Evolutionary conservation across 2,797 vertebrate genomes (phyloP).

Genomic region (Acanthopagrus latus): DNA sequence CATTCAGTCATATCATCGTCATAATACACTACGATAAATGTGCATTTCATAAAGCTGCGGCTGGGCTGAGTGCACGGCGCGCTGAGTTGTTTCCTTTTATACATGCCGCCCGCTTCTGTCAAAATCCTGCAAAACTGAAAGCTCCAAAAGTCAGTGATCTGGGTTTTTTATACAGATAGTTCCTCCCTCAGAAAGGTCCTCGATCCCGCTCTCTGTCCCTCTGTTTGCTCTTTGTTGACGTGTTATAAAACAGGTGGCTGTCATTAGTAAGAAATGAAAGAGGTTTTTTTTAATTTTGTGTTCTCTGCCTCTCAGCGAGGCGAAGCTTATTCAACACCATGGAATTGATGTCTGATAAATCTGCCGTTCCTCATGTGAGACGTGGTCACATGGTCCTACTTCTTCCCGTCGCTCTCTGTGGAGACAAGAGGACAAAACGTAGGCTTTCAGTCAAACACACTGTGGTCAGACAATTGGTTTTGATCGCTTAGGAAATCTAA

Average conservation of each 20-base stretch:
- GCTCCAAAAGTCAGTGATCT: constrained; percentile 35
- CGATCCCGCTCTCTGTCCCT: constrained; percentile 60
- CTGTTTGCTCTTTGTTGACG: constrained; percentile 67
- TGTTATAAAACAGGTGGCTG: constrained; percentile 93
- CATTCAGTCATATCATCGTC: constrained; percentile 94
- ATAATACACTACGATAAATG: constrained; percentile 90
- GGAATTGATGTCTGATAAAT: constrained; percentile 97
- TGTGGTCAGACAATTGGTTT: background rate
- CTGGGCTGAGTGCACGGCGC: constrained; percentile 31
- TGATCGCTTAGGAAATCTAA: background rate
- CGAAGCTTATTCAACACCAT: constrained; percentile 94
- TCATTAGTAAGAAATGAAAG: constrained; percentile 92
- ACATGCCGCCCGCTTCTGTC: constrained; percentile 13
- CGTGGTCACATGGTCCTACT: constrained; percentile 91
- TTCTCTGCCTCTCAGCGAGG: constrained; percentile 95
- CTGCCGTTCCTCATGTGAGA: constrained; percentile 93
- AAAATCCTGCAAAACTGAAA: constrained; percentile 50
- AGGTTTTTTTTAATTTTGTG: constrained; percentile 60
- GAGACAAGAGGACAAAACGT: constrained; percentile 71
- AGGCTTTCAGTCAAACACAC: background rate
- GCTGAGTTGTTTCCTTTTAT: constrained; percentile 26
- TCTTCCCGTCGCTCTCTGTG: constrained; percentile 93
- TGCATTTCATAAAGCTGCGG: constrained; percentile 87
- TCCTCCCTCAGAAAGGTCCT: constrained; percentile 42
- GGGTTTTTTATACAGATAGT: constrained; percentile 50